Conservation (phyloP, 2,888 invertebrate genomes). For the Julus scandinavius region DNA sequence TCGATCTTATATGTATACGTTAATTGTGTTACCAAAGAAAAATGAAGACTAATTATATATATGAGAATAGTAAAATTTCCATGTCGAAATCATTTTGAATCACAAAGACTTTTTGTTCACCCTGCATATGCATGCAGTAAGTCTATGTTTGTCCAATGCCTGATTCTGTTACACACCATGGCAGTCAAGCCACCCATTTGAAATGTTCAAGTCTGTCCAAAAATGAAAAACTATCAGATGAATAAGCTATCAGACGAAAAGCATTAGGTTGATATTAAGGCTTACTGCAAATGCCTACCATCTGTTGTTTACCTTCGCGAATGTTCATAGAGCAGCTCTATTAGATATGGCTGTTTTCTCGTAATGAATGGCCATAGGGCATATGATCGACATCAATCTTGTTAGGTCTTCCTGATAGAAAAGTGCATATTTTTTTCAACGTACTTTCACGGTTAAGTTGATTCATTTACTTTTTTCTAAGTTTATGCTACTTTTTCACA, state of each 20-base stretch:
- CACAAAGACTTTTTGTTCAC: no score
- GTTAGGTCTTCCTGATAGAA: background rate
- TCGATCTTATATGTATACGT: no score
- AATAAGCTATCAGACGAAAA: background rate
- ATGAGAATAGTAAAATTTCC: no score
- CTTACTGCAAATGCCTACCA: background rate
- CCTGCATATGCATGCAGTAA: no score
- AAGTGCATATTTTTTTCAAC: background rate
- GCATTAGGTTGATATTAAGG: background rate
- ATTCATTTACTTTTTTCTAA: background rate
- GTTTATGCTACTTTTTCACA: background rate
- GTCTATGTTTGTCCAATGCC: no score
- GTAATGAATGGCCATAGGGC: background rate
- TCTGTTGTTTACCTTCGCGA: background rate
- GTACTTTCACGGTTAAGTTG: background rate
- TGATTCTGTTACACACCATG: no score
- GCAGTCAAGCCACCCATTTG: background rate
- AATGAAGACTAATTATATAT: no score
- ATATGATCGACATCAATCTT: background rate
- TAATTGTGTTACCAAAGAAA: no score
- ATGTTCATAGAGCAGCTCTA: background rate
- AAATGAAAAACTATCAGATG: background rate
- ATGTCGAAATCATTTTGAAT: no score
- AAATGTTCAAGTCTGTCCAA: background rate
- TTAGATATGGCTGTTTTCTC: background rate